Evolutionary conservation across 2,888 invertebrate genomes (phyloP), one percentile per base, ranked within the genome.

Genomic region (Halictus ligatus): DNA sequence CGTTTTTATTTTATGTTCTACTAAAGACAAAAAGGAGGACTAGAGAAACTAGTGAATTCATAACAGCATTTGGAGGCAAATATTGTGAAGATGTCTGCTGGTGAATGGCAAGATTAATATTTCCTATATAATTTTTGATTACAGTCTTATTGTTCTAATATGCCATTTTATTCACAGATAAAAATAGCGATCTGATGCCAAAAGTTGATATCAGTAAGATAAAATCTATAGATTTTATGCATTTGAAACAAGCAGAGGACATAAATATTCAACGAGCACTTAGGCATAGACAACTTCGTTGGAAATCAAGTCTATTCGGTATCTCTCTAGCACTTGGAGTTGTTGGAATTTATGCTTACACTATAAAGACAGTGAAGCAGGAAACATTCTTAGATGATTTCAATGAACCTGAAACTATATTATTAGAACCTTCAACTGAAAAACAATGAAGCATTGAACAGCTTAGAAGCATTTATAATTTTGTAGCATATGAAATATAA

Each of bases 301-400:
- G 95, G 93, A 97, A 96, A 89, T 98, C 98, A 94, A 95, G 97
- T 64, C 93, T 97, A 21, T 97, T 97, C 67, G 98, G 96, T 43
- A 95, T 96, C 12, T 92, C 96, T 95, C 98, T 78, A 43, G 97
- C 97, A 7, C 95, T 96, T 15, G 96, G 96, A 48, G 98, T 97
- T 0, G 85, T 98, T 3, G 96, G 97, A 87, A 98, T 99, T 93
- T 99, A 98, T 95, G 95, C 96, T 50, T 99, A 99, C 95, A 98
- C 98, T 29, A 98, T 98, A 94, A 96, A 96, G 89, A 97, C 99
- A 12, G 98, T 99, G 76, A 98, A 97, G 94, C 99, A 99, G 94
- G 99, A 99, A 95, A 98, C 97, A 75, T 99, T 99, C 96, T 96
- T 99, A 83, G 99, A 99, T 96, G 98, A 99, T 94, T 98, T 99